Base-by-base conservation (phyloP, 2,888 invertebrate species). In the Agrotis ipsilon region DNA sequence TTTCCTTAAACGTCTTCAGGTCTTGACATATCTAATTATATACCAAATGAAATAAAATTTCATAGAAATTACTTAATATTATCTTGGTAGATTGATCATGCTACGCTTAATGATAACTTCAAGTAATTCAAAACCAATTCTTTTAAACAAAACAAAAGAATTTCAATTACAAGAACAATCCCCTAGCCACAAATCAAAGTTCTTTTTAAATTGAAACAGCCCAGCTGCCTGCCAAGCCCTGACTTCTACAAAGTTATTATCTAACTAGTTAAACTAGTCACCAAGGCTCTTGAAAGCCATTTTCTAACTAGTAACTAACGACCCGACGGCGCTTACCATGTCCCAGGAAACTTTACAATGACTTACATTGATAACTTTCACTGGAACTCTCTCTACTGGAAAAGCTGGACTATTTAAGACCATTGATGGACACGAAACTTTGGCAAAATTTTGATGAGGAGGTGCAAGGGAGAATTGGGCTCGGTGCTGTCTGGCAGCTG, bases 281-380 rank as follows among this genome's bases (percentile, higher is more conserved):
- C 58, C 59, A 49, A 54, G 54, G 58, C 45, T 76, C 54, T 46
- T 73, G 46, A 46, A 79, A 67, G 62, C 27, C n/a, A 79, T 76
- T 73, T 73, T 76, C 74, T 76, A 79, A 67, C 62, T 55, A 73
- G 54, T 67, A 63, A 32, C 49, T 79, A 79, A 79, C 67, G 27
- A 67, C n/a, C 54, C 43, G 45, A 57, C 32, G 43, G 58, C 48
- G 46, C 60, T 72, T 72, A 65, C 27, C 6, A 48, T 61, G 73
- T 75, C 46, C 19, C 45, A 58, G 21, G 68, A 51, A 80, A 61
- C 69, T 64, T 75, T 43, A 65, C 59, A 32, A 45, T 49, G 51
- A 48, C 58, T 72, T 78, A 57, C 51, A 61, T 52, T 58, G 57
- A 49, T 62, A 77, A 69, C 57, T 74, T 77, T 43, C 57, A 55